phyloP scores from a whole-genome alignment of 2,797 vertebrate species.

The Buceros bicornis region DNA sequence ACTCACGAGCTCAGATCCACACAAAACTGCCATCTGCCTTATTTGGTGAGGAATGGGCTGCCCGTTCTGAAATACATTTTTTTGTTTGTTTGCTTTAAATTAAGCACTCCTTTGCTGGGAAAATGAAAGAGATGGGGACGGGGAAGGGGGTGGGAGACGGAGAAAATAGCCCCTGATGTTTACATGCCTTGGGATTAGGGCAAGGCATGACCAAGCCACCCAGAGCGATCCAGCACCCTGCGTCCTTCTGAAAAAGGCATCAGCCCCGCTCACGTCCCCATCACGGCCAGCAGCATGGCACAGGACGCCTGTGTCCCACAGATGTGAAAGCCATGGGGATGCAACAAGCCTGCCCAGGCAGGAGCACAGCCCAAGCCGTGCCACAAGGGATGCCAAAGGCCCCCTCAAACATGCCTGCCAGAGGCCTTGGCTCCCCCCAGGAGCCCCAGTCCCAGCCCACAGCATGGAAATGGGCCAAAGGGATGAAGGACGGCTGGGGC shows the following conservation, averaged over 20 bases:
- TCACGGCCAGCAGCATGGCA: rapidly evolving
- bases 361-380: background rate
- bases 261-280: rapidly evolving
- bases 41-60: constrained; percentile 72
- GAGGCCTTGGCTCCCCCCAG: background rate
- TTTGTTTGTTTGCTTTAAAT: constrained; percentile 58
- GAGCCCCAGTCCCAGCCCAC: background rate
- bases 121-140: constrained; percentile 28
- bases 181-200: constrained; percentile 50
- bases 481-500: background rate
- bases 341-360: background rate
- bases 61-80: constrained; percentile 33
- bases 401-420: background rate
- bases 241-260: constrained; percentile 10
- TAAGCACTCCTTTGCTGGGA: constrained; percentile 16
- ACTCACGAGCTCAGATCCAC: background rate
- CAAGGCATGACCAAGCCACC: background rate
- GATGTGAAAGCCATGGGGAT: background rate
- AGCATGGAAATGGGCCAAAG: background rate
- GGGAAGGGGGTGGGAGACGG: background rate
- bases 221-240: background rate
- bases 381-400: background rate
- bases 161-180: constrained; percentile 41
- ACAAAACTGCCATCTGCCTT: constrained; percentile 41
- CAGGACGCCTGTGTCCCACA: rapidly evolving